Base-by-base conservation (phyloP, 2,113 vertebrate species). In the Anseranas semipalmata region DNA sequence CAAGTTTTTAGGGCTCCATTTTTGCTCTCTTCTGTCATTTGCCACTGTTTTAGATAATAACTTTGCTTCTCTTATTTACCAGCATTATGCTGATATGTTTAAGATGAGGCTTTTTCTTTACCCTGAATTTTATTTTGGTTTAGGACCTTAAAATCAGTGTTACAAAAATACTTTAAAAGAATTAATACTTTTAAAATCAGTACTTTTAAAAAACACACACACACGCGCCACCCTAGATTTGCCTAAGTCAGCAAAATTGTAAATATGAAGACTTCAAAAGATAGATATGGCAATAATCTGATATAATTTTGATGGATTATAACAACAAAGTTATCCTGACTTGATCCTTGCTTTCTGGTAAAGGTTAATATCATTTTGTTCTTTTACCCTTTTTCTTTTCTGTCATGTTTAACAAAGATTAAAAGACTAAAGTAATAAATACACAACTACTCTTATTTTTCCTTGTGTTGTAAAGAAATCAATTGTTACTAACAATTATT, bases 291-390 rank as follows among this genome's bases (percentile, higher is more conserved):
- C 92, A 95, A 89, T 77, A 88, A 75, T 71, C n/a, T 80, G 82
- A 82, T 74, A 72, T 92, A 41, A 97, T 96, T 95, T 96, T 97
- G 97, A 98, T 97, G 93, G 95, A 97, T 98, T 97, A 53, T 96
- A 97, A n/a, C 95, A 95, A 77, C 55, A 96, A 75, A 97, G 83
- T 96, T 96, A 94, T 95, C 60, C 85, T 94, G 87, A 93, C 77
- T 96, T 97, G 91, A 92, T 97, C 81, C 74, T 94, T 96, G 60
- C 71, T 96, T 97, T 91, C 87, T 96, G 90, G 95, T 74, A 98
- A 98, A 98, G 97, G 97, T 98, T 98, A 97, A 98, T 97, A 97
- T 91, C 22, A 96, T 95, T 97, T 96, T 96, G 71, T 96, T 95
- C 96, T 96, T 89, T 93, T 97, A 97, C 97, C 96, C 96, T 98